A percentile compares a stretch with the other conserved stretches of the same genome.
Evolutionary conservation across 2,888 invertebrate species (phyloP).

Genomic region (Phaedon cochleariae): DNA sequence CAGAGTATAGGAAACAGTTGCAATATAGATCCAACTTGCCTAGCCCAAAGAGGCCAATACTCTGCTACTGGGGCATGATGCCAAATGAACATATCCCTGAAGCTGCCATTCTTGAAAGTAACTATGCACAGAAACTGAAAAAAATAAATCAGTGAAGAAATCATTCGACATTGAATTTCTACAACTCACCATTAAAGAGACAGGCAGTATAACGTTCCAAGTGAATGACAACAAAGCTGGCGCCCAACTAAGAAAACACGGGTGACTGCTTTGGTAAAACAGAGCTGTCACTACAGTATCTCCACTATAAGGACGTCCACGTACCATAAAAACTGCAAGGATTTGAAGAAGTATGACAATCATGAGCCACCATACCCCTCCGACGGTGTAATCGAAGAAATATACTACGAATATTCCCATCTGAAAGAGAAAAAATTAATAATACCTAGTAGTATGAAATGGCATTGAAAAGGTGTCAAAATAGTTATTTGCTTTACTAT

Average conservation of each 20-base stretch:
- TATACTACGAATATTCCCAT: slow-evolving; percentile 84
- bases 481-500: no score
- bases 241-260: slow-evolving; percentile 66
- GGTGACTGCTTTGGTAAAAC: slow-evolving; percentile 64
- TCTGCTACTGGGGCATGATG: slow-evolving; percentile 67
- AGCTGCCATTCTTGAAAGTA: slow-evolving; percentile 76
- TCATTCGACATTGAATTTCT: background rate
- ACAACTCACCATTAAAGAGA: slow-evolving; percentile 75
- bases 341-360: slow-evolving; percentile 79
- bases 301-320: slow-evolving; percentile 86
- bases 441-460: no score
- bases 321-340: slow-evolving; percentile 84
- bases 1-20: slow-evolving; percentile 80
- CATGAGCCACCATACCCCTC: slow-evolving; percentile 89
- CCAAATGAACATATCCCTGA: slow-evolving; percentile 74
- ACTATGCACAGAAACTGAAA: slow-evolving; percentile 71
- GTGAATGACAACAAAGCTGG: slow-evolving; percentile 81
- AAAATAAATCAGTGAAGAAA: slow-evolving; percentile 29
- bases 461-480: no score
- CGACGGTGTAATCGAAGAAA: slow-evolving; percentile 84
- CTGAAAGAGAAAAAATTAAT: slow-evolving; percentile 56
- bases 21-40: slow-evolving; percentile 78
- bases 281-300: slow-evolving; percentile 74
- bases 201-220: slow-evolving; percentile 89
- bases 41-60: slow-evolving; percentile 83